These are phyloP conservation scores for Agrilus cyanescens DNA, from an alignment of 2,888 invertebrate species.

Conservation along the genomic window DNA sequence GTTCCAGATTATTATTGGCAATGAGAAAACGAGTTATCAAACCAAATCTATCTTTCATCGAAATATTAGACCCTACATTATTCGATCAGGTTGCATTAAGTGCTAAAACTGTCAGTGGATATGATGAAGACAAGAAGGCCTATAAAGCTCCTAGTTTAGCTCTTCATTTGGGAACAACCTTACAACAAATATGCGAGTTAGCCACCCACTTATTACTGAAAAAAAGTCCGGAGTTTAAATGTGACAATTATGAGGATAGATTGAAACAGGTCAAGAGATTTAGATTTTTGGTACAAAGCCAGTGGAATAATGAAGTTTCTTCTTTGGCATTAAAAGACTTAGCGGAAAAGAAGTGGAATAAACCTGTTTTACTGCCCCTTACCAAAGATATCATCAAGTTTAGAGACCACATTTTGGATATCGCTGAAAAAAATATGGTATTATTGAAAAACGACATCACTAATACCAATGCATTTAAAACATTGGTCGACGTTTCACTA, in stretches of 20 bases:
- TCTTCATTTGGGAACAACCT: slow-evolving; percentile 5
- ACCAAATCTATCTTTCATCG: slow-evolving; percentile 1
- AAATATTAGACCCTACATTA: slow-evolving; percentile 2
- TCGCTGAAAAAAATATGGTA: slow-evolving; percentile 2
- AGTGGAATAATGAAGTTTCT: slow-evolving; percentile 7
- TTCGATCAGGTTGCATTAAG: slow-evolving; percentile 2
- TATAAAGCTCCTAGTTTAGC: slow-evolving; percentile 5
- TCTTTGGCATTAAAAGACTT: slow-evolving; percentile 8
- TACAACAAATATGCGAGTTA: slow-evolving; percentile 4
- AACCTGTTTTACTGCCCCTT: slow-evolving; percentile 5
- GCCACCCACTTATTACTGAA: slow-evolving; percentile 4
- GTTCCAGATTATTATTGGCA: slow-evolving; percentile 4
- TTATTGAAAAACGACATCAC: slow-evolving; percentile 3
- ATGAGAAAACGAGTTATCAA: slow-evolving; percentile 4
- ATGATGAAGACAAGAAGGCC: neutral
- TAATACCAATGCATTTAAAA: slow-evolving; percentile 3
- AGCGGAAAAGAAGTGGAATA: slow-evolving; percentile 8
- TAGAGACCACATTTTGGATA: slow-evolving; percentile 3
- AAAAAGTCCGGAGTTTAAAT: slow-evolving; percentile 5
- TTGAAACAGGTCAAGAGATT: slow-evolving; percentile 6
- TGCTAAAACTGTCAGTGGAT: slow-evolving; percentile 4
- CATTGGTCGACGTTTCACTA: slow-evolving; percentile 6
- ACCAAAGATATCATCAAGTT: slow-evolving; percentile 9
- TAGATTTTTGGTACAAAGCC: slow-evolving; percentile 5
- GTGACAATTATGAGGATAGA: slow-evolving; percentile 2